Evolutionary conservation across 2,797 vertebrate genomes (phyloP).

Genomic region (Neosilurus mollespiculum): DNA sequence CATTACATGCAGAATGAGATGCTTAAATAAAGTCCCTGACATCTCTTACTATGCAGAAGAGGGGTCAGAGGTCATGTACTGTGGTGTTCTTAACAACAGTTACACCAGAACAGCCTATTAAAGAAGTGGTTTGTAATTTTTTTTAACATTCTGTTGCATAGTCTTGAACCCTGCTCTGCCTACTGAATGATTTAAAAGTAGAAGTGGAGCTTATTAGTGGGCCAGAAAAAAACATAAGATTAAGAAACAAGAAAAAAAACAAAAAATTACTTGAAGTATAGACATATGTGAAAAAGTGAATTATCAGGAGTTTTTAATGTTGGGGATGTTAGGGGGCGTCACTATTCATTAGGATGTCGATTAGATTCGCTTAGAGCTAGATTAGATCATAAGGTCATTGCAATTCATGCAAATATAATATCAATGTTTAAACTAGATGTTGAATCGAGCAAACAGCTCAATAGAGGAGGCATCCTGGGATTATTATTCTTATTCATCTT

Average conservation of each 20-base stretch:
- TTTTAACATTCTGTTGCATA: background rate
- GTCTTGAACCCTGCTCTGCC: background rate
- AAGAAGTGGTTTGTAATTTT: background rate
- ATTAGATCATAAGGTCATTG: too few species aligned
- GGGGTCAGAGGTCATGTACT: background rate
- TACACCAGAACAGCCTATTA: background rate
- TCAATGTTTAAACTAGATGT: background rate
- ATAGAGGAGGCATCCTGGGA: too few species aligned
- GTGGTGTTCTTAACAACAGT: background rate
- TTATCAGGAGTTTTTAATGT: background rate
- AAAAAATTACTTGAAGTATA: background rate
- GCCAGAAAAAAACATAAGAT: too few species aligned
- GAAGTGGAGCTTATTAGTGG: background rate
- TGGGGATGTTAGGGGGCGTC: background rate
- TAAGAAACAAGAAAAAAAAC: background rate
- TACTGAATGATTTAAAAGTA: background rate
- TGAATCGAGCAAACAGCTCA: too few species aligned
- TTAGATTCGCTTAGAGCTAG: background rate
- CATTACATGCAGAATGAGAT: conserved; percentile 44
- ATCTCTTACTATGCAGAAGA: background rate
- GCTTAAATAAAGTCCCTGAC: background rate
- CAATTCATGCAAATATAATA: background rate
- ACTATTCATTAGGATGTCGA: background rate
- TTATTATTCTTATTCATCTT: too few species aligned
- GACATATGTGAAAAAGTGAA: background rate